Evolutionary conservation across 2,797 vertebrate genomes (phyloP).

Genomic region (Typhlichthys subterraneus): DNA sequence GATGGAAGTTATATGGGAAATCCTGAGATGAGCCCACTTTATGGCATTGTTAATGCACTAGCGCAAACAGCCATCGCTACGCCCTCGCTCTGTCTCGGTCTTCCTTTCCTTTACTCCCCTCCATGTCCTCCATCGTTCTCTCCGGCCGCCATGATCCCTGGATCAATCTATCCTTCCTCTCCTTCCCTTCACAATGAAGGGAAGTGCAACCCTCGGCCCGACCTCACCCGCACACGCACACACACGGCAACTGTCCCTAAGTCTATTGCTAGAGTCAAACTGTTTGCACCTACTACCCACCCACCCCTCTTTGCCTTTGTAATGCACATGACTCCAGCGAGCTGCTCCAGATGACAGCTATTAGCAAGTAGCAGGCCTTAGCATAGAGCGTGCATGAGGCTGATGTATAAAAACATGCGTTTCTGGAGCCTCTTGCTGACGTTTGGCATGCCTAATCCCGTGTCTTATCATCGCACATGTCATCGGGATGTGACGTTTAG

Average conservation of each 20-base stretch:
- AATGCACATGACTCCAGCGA: conserved; percentile 70
- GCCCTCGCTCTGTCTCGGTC: conserved; percentile 59
- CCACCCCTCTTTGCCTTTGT: conserved; percentile 58
- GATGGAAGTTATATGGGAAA: conserved; percentile 95
- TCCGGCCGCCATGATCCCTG: conserved; percentile 70
- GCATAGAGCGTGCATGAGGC: conserved; percentile 28
- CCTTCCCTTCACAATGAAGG: conserved; percentile 71
- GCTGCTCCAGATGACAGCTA: conserved; percentile 92
- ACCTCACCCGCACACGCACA: conserved; percentile 25
- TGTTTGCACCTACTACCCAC: conserved; percentile 48
- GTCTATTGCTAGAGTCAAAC: conserved; percentile 61
- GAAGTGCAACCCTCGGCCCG: conserved; percentile 49
- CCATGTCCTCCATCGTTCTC: conserved; percentile 24
- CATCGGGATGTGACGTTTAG: conserved; percentile 66
- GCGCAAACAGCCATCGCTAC: conserved; percentile 86
- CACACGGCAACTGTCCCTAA: conserved; percentile 28
- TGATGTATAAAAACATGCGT: conserved; percentile 55
- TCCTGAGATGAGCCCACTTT: conserved; percentile 96
- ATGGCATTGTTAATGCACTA: conserved; percentile 97
- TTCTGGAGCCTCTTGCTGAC: conserved; percentile 44
- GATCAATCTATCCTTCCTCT: conserved; percentile 85
- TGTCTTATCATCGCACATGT: conserved; percentile 52
- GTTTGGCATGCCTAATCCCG: conserved; percentile 57
- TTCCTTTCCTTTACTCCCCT: conserved; percentile 31
- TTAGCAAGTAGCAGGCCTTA: conserved; percentile 70